These are phyloP conservation scores for Amblyopsis rosae DNA, from an alignment of 2,113 vertebrate species.

Conservation along the genomic window DNA sequence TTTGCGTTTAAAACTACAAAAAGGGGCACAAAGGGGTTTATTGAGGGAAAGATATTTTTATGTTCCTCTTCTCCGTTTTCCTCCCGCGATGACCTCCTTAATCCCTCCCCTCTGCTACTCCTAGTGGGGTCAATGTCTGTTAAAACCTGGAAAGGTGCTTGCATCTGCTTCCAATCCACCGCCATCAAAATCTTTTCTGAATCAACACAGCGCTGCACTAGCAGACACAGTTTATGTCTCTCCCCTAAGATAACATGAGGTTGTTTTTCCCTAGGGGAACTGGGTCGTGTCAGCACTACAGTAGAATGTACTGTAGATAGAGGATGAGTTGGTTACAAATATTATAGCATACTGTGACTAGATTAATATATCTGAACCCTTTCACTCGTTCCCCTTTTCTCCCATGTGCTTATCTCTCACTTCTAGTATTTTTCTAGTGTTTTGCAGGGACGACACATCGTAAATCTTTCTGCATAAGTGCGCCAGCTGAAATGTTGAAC, in stretches of 20 bases:
- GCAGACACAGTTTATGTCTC: neutral
- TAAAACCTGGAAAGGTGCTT: slow-evolving; percentile 72
- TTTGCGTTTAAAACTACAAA: neutral
- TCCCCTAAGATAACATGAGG: neutral
- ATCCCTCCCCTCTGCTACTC: slow-evolving; percentile 26
- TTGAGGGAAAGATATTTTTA: too few species aligned
- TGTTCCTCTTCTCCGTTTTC: neutral
- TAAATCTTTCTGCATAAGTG: too few species aligned
- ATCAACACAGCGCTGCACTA: slow-evolving; percentile 40
- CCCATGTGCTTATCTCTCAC: neutral
- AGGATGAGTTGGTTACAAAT: neutral
- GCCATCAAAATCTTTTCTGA: slow-evolving; percentile 64
- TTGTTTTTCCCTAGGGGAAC: too few species aligned
- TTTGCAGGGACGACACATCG: too few species aligned
- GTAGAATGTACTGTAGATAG: neutral
- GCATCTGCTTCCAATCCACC: slow-evolving; percentile 79
- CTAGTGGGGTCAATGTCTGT: slow-evolving; percentile 36
- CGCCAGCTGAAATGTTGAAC: too few species aligned
- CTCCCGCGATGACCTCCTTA: slow-evolving; percentile 24
- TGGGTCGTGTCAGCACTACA: neutral
- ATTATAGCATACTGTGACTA: too few species aligned
- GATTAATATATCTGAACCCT: neutral
- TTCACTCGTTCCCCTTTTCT: neutral
- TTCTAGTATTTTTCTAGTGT: too few species aligned
- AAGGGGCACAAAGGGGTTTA: too few species aligned